Evolutionary conservation across 2,888 invertebrate species (phyloP), one percentile per base, ranked within the genome.

Genomic region (Nephrotoma guestfalica): DNA sequence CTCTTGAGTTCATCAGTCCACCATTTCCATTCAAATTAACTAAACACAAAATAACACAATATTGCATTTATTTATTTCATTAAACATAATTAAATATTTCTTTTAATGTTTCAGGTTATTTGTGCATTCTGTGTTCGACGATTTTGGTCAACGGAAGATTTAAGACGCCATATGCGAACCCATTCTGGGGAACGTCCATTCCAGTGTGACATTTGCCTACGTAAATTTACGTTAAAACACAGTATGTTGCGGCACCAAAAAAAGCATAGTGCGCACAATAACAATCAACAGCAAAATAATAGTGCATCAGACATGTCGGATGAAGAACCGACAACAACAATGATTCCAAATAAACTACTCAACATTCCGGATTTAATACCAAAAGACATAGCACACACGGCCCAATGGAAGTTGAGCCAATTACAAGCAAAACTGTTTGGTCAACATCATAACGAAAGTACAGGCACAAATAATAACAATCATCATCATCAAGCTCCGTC

Each of bases 101-200:
- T 13, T 71, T 83, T 40, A 13, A 41, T n/a, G 18, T 30, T 85
- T 4, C 15, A 86, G 86, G 86, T 96, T 6, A 96, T 97, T 87
- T 97, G 98, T 90, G 97, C 97, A 0, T 97, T 98, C 90, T 98
- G 98, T 91, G 94, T 97, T 90, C 95, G 98, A 87, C 95, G 97
- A 85, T 98, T 98, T 92, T 98, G 97, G 97, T 98, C 98, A 0
- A 96, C 97, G 0, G 98, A 98, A 90, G 98, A 98, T 91, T 92
- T 98, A 5, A 93, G 98, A 0, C 94, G 98, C 0, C 98, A 98
- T 91, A 98, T 98, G 97, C 93, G 97, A 30, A 98, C 97, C 0
- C 98, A 98, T 90, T 96, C 97, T 0, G 97, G 97, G 0, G 98
- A 98, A 90, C 92, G 97, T 0, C 98, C 98, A 0, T 98, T 97